These are phyloP conservation scores for Dexiosoma caninum DNA, from an alignment of 2,888 invertebrate genomes.

Conservation along the genomic window DNA sequence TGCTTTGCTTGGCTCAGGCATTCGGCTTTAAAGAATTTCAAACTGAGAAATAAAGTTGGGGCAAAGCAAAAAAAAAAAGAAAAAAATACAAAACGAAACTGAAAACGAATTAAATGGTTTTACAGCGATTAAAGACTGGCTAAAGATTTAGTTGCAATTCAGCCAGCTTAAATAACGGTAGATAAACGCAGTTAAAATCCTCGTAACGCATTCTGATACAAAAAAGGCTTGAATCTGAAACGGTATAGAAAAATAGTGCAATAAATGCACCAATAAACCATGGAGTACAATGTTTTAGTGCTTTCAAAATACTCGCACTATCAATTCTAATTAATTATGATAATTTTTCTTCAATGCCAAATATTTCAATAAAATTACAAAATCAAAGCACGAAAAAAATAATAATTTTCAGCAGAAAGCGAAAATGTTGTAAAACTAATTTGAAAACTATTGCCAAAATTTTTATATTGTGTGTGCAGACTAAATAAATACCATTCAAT, in stretches of 20 bases:
- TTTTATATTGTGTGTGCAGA: conserved; percentile 18
- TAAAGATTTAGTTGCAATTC: conserved; percentile 59
- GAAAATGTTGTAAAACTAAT: conserved; percentile 8
- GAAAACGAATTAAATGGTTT: conserved; percentile 43
- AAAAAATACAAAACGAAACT: too few relatives aligned
- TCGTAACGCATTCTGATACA: not conserved
- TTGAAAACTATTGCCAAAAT: conserved; percentile 33
- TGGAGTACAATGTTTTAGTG: not conserved
- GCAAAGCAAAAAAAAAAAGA: conserved; percentile 26
- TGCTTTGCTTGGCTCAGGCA: conserved; percentile 24
- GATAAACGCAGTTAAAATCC: conserved; percentile 24
- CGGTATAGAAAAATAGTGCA: not conserved
- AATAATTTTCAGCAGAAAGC: not conserved
- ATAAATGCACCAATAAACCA: not conserved
- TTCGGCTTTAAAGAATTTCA: conserved; percentile 47
- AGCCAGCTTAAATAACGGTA: conserved; percentile 59
- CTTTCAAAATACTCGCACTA: not conserved
- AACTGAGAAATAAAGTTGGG: conserved; percentile 44
- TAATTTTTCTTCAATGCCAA: conserved; percentile 32
- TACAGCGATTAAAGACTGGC: conserved; percentile 41
- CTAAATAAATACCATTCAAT: not conserved
- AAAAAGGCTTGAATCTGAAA: not conserved
- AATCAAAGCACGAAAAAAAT: not conserved
- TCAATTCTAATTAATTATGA: conserved; percentile 12
- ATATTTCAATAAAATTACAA: conserved; percentile 11